A percentile compares a stretch with the other conserved stretches of the same genome.
Conservation (phyloP, 2,113 vertebrate species). For the Phalacrocorax pelagicus region DNA sequence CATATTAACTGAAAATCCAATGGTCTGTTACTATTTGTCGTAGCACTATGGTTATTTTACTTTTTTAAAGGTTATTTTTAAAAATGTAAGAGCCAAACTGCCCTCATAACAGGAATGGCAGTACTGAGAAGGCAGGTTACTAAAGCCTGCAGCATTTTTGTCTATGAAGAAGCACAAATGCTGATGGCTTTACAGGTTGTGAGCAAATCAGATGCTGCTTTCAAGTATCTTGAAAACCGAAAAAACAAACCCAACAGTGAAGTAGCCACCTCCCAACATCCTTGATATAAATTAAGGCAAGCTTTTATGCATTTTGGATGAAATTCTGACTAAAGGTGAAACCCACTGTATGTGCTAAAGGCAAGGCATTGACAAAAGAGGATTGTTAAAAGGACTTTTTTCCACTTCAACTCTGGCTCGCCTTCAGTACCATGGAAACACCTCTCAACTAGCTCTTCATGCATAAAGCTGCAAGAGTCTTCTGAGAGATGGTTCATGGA, state of each 20-base stretch:
- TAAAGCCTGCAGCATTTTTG: not conserved
- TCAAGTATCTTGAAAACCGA: not conserved
- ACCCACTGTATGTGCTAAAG: not conserved
- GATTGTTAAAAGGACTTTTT: not conserved
- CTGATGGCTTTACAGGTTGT: not conserved
- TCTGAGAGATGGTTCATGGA: not conserved
- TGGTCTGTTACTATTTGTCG: not conserved
- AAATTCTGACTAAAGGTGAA: not conserved
- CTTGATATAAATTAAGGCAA: constrained; percentile 13
- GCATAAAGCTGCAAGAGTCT: not conserved
- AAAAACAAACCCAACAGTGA: not conserved
- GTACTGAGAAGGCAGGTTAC: not conserved
- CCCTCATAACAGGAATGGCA: not conserved
- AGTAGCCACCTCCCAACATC: constrained; percentile 23
- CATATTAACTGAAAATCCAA: not conserved
- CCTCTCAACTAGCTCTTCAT: not conserved
- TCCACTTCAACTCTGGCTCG: not conserved
- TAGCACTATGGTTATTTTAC: not conserved
- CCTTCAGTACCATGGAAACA: not conserved
- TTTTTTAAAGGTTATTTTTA: not conserved
- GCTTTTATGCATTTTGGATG: not conserved
- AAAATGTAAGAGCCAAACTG: not conserved
- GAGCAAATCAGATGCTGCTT: not conserved
- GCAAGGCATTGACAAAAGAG: not conserved
- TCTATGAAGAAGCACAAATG: not conserved